Conservation (phyloP, 2,797 vertebrate genomes). For the Esox masquinongy region DNA sequence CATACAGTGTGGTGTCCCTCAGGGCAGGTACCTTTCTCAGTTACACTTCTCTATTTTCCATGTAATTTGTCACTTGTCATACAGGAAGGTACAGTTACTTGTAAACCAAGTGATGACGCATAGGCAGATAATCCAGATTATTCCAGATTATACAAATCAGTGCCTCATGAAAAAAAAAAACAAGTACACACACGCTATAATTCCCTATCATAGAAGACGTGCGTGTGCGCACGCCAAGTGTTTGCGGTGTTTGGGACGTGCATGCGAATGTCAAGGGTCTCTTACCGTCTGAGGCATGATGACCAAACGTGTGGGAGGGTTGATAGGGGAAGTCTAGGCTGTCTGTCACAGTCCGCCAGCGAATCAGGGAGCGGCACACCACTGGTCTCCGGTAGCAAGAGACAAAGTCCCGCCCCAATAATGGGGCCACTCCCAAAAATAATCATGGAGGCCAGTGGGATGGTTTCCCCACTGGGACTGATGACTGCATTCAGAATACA, state of each 20-base stretch:
- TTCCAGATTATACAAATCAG: too few species aligned
- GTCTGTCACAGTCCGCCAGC: slow-evolving; percentile 66
- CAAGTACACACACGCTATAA: background rate
- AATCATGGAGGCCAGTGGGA: slow-evolving; percentile 72
- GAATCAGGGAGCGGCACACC: slow-evolving; percentile 69
- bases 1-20: too few species aligned
- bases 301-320: background rate
- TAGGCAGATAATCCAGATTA: too few species aligned
- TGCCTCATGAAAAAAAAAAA: too few species aligned
- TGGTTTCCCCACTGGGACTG: slow-evolving; percentile 38
- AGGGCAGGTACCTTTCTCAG: too few species aligned
- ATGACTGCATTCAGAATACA: slow-evolving; percentile 67
- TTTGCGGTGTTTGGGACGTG: background rate
- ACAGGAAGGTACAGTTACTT: too few species aligned
- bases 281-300: slow-evolving; percentile 52
- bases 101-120: too few species aligned
- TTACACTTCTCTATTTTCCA: too few species aligned
- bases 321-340: slow-evolving; percentile 34
- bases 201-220: too few species aligned
- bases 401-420: slow-evolving; percentile 62
- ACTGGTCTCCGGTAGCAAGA: slow-evolving; percentile 74
- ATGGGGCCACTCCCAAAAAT: slow-evolving; percentile 72
- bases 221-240: background rate
- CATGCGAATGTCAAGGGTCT: background rate
- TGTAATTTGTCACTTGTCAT: too few species aligned